Evolutionary conservation across 1,140 invertebrate genomes (phyloP), one percentile per base, ranked within the genome.

Genomic region (Pseudachorutes palmiensis): DNA sequence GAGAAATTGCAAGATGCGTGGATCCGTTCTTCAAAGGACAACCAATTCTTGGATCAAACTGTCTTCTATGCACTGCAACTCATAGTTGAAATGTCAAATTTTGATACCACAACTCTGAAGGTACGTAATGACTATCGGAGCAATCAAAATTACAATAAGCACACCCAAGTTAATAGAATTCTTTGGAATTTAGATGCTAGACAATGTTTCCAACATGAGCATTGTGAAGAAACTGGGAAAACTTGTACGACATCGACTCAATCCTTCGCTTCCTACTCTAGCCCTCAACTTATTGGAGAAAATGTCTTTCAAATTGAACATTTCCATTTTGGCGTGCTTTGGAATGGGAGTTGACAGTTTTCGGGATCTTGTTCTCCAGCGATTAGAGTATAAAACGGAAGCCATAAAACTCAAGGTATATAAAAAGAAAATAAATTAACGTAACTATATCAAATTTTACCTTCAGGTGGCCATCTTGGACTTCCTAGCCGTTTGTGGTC

Each of bases 321-420:
- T 72, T 5, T 68, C 71, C 9, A 30, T 72, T 22, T 45, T 70
- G 14, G 57, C 68, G 2, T 70, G 68, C 41, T 67, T 72, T 30
- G 68, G 65, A 26, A 60, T 24, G 28, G 68, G 69, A 33, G 64
- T 61, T 51, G 68, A 60, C 9, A 28, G 65, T n/a, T 72, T 72
- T 55, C 63, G 71, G 12, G 71, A 72, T 48, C 49, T 72, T 14
- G 28, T 72, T 2, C 58, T 68, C 19, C 71, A 72, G 48, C 49
- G 69, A n/a, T 29, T 72, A 19, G 68, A 72, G 22, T 66, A 63
- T 41, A 67, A 55, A 48, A 60, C 71, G 2, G 71, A 72, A 55
- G 71, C 69, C 26, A 59, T 68, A 29, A 64, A 72, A 28, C 33
- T 72, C 0, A 72, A 72, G 41, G 68, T 72, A 14, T 19, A 19